phyloP scores from a whole-genome alignment of 2,888 invertebrate genomes.

The Zygogramma bicolorata region DNA sequence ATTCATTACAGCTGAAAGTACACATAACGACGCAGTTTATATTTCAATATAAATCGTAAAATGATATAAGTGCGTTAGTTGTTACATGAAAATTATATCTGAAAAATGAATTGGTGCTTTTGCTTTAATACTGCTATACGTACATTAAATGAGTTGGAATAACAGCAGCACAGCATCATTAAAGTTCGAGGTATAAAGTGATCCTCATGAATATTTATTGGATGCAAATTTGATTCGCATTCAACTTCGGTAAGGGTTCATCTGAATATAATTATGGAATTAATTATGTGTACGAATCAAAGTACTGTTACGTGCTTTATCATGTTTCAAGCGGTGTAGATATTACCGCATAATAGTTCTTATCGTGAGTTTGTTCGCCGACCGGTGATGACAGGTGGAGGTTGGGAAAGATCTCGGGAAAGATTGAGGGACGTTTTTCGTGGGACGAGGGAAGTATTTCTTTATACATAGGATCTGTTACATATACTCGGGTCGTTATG shows the following conservation, averaged over 20 bases:
- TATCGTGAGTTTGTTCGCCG: not conserved
- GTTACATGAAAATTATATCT: not conserved
- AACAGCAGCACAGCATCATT: constrained; percentile 27
- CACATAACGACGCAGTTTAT: not conserved
- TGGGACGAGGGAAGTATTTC: too few species aligned
- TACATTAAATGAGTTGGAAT: not conserved
- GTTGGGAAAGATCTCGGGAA: not conserved
- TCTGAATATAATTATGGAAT: constrained; percentile 10
- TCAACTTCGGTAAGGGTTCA: constrained; percentile 17
- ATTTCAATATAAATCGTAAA: not conserved
- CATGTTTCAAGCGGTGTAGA: not conserved
- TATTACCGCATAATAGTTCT: not conserved
- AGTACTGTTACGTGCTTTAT: not conserved
- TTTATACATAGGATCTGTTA: too few species aligned
- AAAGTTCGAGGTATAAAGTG: constrained; percentile 24
- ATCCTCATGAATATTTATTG: constrained; percentile 36
- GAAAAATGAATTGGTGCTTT: not conserved
- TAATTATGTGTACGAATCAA: constrained; percentile 2
- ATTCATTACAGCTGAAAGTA: not conserved
- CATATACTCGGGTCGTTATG: too few species aligned
- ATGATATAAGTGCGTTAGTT: not conserved
- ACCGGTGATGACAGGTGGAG: not conserved
- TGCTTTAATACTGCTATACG: not conserved
- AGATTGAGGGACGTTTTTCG: too few species aligned
- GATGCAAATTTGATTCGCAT: constrained; percentile 38